Base-by-base conservation (phyloP, 2,797 vertebrate genomes). In the Synaphobranchus kaupii region DNA sequence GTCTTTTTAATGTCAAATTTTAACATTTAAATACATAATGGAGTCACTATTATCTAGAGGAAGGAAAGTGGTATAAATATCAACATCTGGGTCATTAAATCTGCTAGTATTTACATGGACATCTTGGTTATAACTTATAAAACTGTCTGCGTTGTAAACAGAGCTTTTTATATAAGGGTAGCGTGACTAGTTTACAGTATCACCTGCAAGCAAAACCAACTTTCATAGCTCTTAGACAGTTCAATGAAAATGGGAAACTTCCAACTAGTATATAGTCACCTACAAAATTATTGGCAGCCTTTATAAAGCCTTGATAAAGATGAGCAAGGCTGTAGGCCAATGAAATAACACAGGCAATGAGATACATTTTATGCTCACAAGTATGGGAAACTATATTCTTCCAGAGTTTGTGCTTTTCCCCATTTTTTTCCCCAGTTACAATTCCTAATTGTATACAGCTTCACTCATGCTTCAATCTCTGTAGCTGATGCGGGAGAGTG, bases 1-100 rank as follows among this genome's bases (percentile, higher is more conserved):
- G 63, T 5, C 63, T 66, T 66, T 66, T 66, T 66, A 66, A 66
- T 66, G 22, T 66, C 63, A 66, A 25, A 66, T 66, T 66, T 66
- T 66, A 66, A 25, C 63, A 66, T 66, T 66, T 66, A 66, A 66
- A n/a, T 66, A 66, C 63, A 66, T 66, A 66, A 66, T 66, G 63
- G 63, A 66, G 63, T 66, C 63, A n/a, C 22, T 66, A 25, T n/a
- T 66, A n/a, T 66, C 63, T 66, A 25, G 63, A 66, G 63, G n/a
- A 66, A 28, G 63, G 25, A 66, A 66, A 66, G 63, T 66, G 63
- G 5, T 9, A 66, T 66, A 66, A 66, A 66, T 66, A 66, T 66
- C 63, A 66, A 66, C 63, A 66, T 66, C 63, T 66, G 63, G 63
- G 63, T 66, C 63, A n/a, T 66, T 66, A 66, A 66, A 66, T 28